phyloP scores from a whole-genome alignment of 2,888 invertebrate genomes.

The Uropetala carovei region DNA sequence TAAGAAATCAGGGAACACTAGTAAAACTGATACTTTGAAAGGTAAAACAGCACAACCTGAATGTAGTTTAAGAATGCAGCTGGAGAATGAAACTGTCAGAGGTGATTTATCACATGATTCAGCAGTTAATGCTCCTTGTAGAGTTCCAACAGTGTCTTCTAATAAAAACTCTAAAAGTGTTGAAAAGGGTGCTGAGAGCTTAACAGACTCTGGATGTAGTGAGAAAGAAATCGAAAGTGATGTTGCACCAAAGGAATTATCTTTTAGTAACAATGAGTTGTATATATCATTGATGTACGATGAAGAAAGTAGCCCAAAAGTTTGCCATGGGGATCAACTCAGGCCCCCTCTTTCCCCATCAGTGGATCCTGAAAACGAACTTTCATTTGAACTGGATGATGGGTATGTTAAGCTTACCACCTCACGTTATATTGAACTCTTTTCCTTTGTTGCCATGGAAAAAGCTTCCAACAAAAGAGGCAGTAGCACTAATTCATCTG shows the following conservation, averaged over 20 bases:
- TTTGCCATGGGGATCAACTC: background rate
- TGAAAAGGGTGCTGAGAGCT: background rate
- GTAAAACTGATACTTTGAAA: no score
- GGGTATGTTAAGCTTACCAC: constrained; percentile 12
- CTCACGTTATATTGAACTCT: constrained; percentile 39
- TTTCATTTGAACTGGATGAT: constrained; percentile 38
- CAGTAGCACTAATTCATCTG: background rate
- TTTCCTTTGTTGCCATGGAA: background rate
- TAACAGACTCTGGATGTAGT: background rate
- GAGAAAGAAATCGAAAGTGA: background rate
- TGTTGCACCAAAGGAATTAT: background rate
- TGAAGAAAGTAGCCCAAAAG: background rate
- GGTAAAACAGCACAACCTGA: background rate
- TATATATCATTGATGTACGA: background rate
- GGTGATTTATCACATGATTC: background rate
- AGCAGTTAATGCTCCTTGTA: background rate
- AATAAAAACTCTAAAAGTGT: background rate
- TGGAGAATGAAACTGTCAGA: background rate
- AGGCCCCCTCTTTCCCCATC: background rate
- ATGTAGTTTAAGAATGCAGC: background rate
- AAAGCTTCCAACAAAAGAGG: background rate
- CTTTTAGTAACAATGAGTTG: constrained; percentile 13
- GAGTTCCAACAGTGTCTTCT: background rate
- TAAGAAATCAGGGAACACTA: no score
- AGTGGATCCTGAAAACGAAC: background rate